phyloP scores from a whole-genome alignment of 2,888 invertebrate genomes.

The Drosophila affinis region DNA sequence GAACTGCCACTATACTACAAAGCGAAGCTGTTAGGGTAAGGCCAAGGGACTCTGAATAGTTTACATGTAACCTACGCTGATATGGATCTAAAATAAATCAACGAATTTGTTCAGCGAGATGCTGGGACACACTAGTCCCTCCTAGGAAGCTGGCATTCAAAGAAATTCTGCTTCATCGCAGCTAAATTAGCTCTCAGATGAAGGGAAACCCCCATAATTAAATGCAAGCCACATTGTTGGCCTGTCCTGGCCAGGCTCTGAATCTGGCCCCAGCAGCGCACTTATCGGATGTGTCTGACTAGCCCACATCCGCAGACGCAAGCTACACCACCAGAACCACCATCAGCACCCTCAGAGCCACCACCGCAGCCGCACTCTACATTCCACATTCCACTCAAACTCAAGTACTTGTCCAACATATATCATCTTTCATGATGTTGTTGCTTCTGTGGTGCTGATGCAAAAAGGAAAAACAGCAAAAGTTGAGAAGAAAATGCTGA shows the following conservation, averaged over 20 bases:
- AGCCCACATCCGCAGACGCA: slow-evolving; percentile 18
- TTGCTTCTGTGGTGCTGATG: neutral
- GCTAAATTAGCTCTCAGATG: slow-evolving; percentile 28
- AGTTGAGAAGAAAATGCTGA: slow-evolving; percentile 37
- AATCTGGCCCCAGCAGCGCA: slow-evolving; percentile 3
- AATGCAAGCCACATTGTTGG: slow-evolving; percentile 44
- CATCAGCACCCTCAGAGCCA: neutral
- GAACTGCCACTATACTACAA: no score
- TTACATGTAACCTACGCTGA: no score
- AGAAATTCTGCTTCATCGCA: slow-evolving; percentile 20
- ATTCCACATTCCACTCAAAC: slow-evolving; percentile 20
- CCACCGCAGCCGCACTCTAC: slow-evolving; percentile 6
- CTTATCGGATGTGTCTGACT: slow-evolving; percentile 10
- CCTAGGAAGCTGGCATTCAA: neutral
- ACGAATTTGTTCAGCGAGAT: neutral
- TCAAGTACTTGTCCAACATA: slow-evolving; percentile 42
- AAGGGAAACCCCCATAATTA: slow-evolving; percentile 36
- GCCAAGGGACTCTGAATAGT: neutral
- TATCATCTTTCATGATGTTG: slow-evolving; percentile 16
- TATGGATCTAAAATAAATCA: no score
- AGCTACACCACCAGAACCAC: neutral
- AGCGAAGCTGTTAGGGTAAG: neutral
- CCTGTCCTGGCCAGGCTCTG: neutral
- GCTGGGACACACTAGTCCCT: no score
- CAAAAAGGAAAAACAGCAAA: neutral